A percentile compares a stretch with the other conserved stretches of the same genome.
phyloP scores from a whole-genome alignment of 2,797 vertebrate species.

The Lutjanus argentimaculatus region DNA sequence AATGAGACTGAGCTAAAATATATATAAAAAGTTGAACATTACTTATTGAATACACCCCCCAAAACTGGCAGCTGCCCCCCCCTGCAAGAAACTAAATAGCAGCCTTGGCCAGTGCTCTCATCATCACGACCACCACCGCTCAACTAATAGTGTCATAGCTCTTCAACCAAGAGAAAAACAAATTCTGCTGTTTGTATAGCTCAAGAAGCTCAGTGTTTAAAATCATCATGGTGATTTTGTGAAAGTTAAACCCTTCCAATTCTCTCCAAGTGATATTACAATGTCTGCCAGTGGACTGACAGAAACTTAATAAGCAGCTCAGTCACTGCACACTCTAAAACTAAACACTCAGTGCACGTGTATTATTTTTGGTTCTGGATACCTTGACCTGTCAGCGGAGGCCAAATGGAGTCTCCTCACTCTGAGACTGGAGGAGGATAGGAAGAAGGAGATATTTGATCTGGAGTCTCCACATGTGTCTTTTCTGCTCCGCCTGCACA shows the following conservation, averaged over 20 bases:
- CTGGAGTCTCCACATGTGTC: conserved; percentile 21
- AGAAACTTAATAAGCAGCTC: conserved; percentile 10
- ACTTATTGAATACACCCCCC: background rate
- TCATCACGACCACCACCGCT: background rate
- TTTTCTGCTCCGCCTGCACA: background rate
- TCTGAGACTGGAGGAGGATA: conserved; percentile 11
- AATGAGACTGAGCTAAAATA: too few species aligned
- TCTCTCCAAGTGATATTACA: background rate
- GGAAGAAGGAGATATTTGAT: conserved; percentile 17
- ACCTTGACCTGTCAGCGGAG: conserved; percentile 4
- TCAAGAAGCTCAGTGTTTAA: too few species aligned
- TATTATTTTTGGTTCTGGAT: conserved; percentile 13
- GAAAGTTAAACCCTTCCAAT: background rate
- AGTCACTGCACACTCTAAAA: background rate
- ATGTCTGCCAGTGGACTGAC: background rate
- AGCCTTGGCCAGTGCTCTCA: too few species aligned
- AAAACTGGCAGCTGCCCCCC: background rate
- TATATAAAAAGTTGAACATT: background rate
- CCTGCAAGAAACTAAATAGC: too few species aligned
- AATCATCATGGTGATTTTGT: background rate
- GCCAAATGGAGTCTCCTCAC: conserved; percentile 8
- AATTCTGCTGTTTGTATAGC: background rate
- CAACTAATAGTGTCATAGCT: background rate
- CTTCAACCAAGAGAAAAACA: background rate
- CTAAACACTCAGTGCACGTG: conserved; percentile 15